Percentiles rank a stretch among this genome's conserved stretches.
These are phyloP conservation scores for Grammomys dolichurus DNA, from an alignment of 2,113 vertebrate genomes.

Conservation along the genomic window DNA sequence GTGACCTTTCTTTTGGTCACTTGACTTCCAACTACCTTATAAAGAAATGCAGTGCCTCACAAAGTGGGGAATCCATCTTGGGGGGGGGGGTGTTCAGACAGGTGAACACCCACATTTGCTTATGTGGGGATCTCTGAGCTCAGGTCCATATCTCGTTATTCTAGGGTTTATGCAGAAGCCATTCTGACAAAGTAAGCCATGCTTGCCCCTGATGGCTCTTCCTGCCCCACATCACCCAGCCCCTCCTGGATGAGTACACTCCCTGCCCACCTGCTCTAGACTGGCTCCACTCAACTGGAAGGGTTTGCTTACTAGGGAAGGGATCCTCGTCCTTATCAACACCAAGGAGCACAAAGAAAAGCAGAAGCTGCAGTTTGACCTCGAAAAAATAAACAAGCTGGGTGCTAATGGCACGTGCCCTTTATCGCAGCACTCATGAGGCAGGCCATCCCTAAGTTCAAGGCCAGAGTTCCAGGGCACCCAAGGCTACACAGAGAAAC, in stretches of 20 bases:
- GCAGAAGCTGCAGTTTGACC: background rate
- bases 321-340: rapidly evolving
- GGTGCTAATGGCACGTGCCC: background rate
- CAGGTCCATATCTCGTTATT: rapidly evolving
- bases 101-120: background rate
- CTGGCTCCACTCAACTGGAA: background rate
- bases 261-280: background rate
- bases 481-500: background rate
- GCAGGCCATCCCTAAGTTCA: background rate
- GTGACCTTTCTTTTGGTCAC: slow-evolving; percentile 38
- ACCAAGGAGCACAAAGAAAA: background rate
- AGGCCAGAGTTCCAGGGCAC: background rate
- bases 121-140: background rate
- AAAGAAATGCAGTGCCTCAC: background rate
- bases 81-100: too few relatives aligned
- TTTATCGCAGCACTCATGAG: background rate
- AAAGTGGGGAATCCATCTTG: background rate
- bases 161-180: background rate
- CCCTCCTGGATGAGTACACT: rapidly evolving
- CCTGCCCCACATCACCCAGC: too few relatives aligned
- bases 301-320: rapidly evolving
- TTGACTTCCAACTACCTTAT: background rate
- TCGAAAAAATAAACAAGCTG: background rate
- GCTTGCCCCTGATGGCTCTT: background rate
- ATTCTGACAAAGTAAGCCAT: background rate